phyloP scores from a whole-genome alignment of 2,113 vertebrate genomes.

The Micronisus gabar region DNA sequence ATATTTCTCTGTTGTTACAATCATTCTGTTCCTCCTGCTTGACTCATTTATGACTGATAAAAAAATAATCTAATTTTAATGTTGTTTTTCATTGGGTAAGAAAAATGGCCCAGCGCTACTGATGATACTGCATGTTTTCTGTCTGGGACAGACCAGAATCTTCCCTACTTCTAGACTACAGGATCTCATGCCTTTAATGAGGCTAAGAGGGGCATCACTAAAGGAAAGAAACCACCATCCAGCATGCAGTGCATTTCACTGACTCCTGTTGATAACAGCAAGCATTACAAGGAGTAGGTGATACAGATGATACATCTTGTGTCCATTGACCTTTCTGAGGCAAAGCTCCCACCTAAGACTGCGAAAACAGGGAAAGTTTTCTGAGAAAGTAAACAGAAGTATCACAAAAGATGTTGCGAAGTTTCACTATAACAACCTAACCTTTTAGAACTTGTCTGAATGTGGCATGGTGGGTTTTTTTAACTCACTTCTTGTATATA shows the following conservation, averaged over 20 bases:
- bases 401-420: neutral
- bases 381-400: neutral
- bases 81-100: neutral
- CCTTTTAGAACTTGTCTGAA: neutral
- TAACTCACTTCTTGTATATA: neutral
- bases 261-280: neutral
- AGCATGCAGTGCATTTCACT: neutral
- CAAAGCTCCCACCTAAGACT: neutral
- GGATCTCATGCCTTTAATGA: neutral
- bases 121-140: neutral
- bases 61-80: neutral
- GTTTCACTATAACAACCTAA: neutral
- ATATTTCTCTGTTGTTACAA: neutral
- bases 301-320: neutral
- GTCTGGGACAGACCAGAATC: neutral
- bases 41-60: neutral
- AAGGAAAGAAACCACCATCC: neutral
- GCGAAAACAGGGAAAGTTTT: neutral
- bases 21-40: neutral
- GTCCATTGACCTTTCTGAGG: neutral
- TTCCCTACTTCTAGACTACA: neutral
- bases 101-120: fast-evolving
- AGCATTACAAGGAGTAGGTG: neutral
- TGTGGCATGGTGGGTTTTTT: neutral
- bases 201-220: neutral